phyloP scores from a whole-genome alignment of 2,888 invertebrate species.

The Cosmia pyralina region DNA sequence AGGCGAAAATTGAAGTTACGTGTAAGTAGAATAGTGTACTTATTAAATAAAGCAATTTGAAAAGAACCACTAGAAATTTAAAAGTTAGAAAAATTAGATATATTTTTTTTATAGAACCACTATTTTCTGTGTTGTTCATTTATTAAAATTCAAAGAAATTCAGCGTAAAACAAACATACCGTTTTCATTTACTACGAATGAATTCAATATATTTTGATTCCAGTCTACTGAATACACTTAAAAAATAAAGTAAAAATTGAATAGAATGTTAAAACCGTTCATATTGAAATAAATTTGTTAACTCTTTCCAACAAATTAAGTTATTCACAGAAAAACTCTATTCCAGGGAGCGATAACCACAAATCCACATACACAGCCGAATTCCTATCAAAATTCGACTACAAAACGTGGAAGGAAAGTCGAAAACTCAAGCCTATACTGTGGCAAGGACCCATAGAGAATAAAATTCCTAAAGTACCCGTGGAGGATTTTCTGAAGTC shows the following conservation, averaged over 20 bases:
- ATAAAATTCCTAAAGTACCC: slow-evolving; percentile 80
- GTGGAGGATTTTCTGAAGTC: slow-evolving; percentile 86
- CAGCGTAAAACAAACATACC: not conserved
- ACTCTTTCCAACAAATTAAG: not conserved
- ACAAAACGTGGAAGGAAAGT: slow-evolving; percentile 76
- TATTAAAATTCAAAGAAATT: slow-evolving; percentile 10
- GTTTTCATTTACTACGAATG: not conserved
- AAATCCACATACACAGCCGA: slow-evolving; percentile 85
- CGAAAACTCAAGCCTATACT: slow-evolving; percentile 76
- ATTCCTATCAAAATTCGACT: slow-evolving; percentile 84
- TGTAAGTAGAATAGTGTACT: slow-evolving; percentile 85
- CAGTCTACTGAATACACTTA: slow-evolving; percentile 4
- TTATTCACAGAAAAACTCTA: not conserved
- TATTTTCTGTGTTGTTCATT: not conserved
- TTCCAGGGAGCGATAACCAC: slow-evolving; percentile 91
- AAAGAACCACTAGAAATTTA: not conserved
- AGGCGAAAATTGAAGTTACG: slow-evolving; percentile 79
- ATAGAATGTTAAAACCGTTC: not conserved
- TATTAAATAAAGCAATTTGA: not conserved
- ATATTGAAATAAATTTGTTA: not conserved
- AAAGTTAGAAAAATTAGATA: not conserved
- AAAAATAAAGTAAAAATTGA: not conserved
- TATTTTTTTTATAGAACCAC: not conserved
- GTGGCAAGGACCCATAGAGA: slow-evolving; percentile 86
- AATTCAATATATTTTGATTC: slow-evolving; percentile 16